A percentile compares a stretch with the other conserved stretches of the same genome.
phyloP scores from a whole-genome alignment of 2,888 invertebrate genomes.

The Nomada ferruginata region DNA sequence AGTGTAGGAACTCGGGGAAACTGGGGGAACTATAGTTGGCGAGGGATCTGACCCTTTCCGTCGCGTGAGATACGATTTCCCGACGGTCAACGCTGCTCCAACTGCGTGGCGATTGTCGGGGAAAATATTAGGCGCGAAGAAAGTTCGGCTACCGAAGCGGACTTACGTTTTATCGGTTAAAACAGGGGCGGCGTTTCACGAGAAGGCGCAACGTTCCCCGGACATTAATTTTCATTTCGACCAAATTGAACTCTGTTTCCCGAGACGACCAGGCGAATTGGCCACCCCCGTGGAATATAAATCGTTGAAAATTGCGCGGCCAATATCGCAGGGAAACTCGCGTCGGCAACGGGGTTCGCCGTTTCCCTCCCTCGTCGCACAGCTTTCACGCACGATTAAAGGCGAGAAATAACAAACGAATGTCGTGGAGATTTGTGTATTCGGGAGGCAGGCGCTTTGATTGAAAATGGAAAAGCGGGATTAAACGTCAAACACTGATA shows the following conservation, averaged over 20 bases:
- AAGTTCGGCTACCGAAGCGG: background rate
- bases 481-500: conserved; percentile 19
- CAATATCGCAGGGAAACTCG: conserved; percentile 72
- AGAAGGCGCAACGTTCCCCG: background rate
- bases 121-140: conserved; percentile 32
- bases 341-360: too few species aligned
- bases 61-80: conserved; percentile 7
- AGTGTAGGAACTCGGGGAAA: background rate
- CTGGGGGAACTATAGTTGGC: conserved; percentile 3
- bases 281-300: conserved; percentile 66
- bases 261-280: conserved; percentile 1
- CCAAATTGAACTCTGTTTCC: conserved; percentile 14
- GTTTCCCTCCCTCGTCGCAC: too few species aligned
- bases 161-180: conserved; percentile 10
- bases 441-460: background rate
- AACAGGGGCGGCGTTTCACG: conserved; percentile 9
- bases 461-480: background rate
- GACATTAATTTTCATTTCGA: conserved; percentile 39
- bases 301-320: conserved; percentile 73
- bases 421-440: background rate
- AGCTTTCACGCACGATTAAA: too few species aligned
- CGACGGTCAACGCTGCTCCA: background rate
- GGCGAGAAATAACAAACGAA: too few species aligned
- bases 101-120: background rate
- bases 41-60: background rate